Percentiles rank a stretch among this genome's conserved stretches.
phyloP scores from a whole-genome alignment of 2,797 vertebrate genomes.

The Cryptoprocta ferox region DNA sequence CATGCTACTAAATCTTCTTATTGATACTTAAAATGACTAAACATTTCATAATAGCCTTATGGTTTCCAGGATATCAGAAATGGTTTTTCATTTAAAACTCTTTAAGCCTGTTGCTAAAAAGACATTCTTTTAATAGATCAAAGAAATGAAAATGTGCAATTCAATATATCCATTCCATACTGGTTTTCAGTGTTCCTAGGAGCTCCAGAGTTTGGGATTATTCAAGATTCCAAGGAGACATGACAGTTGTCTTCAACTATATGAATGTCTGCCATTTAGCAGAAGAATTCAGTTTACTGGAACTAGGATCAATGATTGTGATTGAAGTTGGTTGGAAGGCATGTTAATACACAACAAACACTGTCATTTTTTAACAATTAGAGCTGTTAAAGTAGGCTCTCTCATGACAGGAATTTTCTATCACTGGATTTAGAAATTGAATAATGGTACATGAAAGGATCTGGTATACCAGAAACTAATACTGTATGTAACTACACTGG shows the following conservation, averaged over 20 bases:
- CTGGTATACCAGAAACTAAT: not conserved
- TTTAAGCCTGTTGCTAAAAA: not conserved
- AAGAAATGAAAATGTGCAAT: not conserved
- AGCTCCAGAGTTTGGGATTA: not conserved
- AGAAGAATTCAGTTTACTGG: not conserved
- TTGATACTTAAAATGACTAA: slow-evolving; percentile 16
- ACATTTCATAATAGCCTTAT: not conserved
- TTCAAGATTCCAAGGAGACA: not conserved
- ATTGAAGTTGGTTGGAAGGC: not conserved
- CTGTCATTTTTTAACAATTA: slow-evolving; percentile 33
- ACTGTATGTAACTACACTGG: not conserved
- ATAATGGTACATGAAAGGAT: not conserved
- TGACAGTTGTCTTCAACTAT: not conserved
- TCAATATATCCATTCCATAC: not conserved
- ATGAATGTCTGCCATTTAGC: not conserved
- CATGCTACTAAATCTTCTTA: not conserved
- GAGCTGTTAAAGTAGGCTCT: not conserved
- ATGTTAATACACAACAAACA: not conserved
- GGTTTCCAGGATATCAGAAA: slow-evolving; percentile 37
- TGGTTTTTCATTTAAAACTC: slow-evolving; percentile 1
- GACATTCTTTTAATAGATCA: not conserved
- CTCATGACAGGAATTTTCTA: not conserved
- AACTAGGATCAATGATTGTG: not conserved
- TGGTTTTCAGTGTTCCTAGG: not conserved
- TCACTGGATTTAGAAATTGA: not conserved